Base-by-base conservation (phyloP, 2,888 invertebrate species). In the Philopedon plagiatum region DNA sequence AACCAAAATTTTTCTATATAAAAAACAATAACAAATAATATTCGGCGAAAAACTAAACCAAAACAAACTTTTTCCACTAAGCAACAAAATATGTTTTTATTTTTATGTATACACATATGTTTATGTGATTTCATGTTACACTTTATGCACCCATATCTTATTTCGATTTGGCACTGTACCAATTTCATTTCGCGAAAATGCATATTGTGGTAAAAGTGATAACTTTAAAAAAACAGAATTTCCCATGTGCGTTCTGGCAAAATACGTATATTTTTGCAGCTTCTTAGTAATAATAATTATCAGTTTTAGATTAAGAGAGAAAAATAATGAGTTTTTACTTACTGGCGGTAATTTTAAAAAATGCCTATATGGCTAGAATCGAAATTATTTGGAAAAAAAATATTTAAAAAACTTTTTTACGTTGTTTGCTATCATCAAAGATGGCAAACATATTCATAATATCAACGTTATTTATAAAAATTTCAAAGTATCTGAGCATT, bases 71-170 rank as follows among this genome's bases (percentile, higher is more conserved):
- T 49, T 41, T 49, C 5, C 49, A 5, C 49, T 49, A 49, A 54
- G 29, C 15, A 13, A 54, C 51, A 54, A 26, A 49, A 49, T 13
- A 19, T 54, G 51, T 54, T 54, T 54, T 51, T 54, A 26, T 26
- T 29, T 54, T 54, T 29, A 26, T 18, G 11, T 7, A 18, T 41
- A 18, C 18, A 18, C 18, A 41, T 15, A 29, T 15, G 21, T 54
- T 54, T 54, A 29, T 29, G 29, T 29, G 29, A 54, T 18, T 54
- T 15, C 4, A 29, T 15, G 29, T 18, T 11, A 26, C 51, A 29
- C 0, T 54, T 54, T 54, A 29, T 54, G 51, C 51, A 54, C 29
- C 51, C 15, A 18, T 54, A 54, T 54, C 23, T 32, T 54, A 15
- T 29, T 29, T 29, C 51, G 5, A 9, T 29, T 18, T 54, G 51